These are phyloP conservation scores for Aulostomus chinensis DNA, from an alignment of 2,797 vertebrate genomes.

Conservation along the genomic window DNA sequence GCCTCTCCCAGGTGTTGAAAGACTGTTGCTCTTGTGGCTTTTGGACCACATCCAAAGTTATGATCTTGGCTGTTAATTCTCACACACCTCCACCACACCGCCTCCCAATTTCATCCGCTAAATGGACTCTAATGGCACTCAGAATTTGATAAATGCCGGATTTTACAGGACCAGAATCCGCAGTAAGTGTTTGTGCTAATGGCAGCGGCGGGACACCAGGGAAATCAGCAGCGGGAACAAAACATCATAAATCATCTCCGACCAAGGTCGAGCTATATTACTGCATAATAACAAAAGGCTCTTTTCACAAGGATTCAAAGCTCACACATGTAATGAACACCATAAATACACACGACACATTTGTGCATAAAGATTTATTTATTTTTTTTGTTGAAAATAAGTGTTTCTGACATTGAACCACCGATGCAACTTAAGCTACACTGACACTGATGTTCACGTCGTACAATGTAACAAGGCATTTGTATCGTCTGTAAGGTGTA, in stretches of 20 bases:
- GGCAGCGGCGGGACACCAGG: constrained; percentile 9
- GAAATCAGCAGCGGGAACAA: constrained; percentile 26
- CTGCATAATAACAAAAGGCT: constrained; percentile 5
- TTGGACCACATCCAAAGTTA: constrained; percentile 31
- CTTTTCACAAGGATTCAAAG: constrained; percentile 12
- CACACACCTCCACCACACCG: no score
- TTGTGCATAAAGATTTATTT: constrained; percentile 78
- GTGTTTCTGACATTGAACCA: constrained; percentile 67
- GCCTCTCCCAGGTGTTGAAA: neutral
- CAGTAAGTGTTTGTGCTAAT: constrained; percentile 42
- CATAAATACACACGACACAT: constrained; percentile 20
- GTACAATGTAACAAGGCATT: constrained; percentile 69
- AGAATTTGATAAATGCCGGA: constrained; percentile 51
- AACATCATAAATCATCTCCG: constrained; percentile 52
- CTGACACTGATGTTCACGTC: constrained; percentile 60
- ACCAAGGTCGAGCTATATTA: constrained; percentile 23
- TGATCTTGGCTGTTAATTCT: constrained; percentile 33
- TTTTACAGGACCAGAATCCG: constrained; percentile 38
- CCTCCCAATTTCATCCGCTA: constrained; percentile 44
- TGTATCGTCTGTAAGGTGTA: constrained; percentile 55
- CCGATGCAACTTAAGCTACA: constrained; percentile 64
- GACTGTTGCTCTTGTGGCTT: constrained; percentile 10
- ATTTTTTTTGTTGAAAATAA: constrained; percentile 71
- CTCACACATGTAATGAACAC: rapidly evolving
- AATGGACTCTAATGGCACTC: constrained; percentile 49